Evolutionary conservation across 2,888 invertebrate species (phyloP).

Genomic region (Seladonia tumulorum): DNA sequence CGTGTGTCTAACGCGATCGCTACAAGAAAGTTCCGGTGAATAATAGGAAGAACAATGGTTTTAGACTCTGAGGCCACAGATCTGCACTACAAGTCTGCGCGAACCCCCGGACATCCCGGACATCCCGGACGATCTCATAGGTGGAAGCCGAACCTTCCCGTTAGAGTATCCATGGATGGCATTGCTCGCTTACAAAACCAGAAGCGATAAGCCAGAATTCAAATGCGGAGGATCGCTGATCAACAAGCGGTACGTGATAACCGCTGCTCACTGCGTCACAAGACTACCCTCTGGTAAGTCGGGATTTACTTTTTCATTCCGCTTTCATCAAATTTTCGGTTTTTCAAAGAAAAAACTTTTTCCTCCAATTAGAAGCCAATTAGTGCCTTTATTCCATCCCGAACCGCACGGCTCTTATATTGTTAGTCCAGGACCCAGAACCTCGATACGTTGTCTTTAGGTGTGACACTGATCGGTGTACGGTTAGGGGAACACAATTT

Average conservation of each 20-base stretch:
- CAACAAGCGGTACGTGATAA: conserved; percentile 85
- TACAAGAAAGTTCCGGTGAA: too few relatives aligned
- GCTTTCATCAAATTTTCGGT: not conserved
- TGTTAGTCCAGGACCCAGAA: too few relatives aligned
- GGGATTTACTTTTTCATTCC: not conserved
- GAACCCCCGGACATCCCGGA: too few relatives aligned
- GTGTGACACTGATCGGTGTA: conserved; percentile 83
- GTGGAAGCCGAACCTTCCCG: too few relatives aligned
- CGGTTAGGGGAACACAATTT: conserved; percentile 88
- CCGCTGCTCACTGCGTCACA: conserved; percentile 87
- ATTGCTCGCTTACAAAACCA: conserved; percentile 85
- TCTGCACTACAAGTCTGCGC: too few relatives aligned
- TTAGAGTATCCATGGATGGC: too few relatives aligned
- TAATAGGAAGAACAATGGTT: not conserved
- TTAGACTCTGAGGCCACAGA: not conserved
- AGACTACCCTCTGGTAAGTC: conserved; percentile 75
- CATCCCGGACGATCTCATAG: too few relatives aligned
- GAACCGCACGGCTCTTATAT: too few relatives aligned
- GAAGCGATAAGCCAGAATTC: conserved; percentile 69
- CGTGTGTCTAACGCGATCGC: not conserved
- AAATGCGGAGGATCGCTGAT: conserved; percentile 85
- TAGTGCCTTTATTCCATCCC: too few relatives aligned
- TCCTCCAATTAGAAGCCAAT: too few relatives aligned
- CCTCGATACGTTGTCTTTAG: conserved; percentile 63
- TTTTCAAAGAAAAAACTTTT: not conserved